These are phyloP conservation scores for Tipula vernalis DNA, from an alignment of 2,888 invertebrate species.

Conservation along the genomic window DNA sequence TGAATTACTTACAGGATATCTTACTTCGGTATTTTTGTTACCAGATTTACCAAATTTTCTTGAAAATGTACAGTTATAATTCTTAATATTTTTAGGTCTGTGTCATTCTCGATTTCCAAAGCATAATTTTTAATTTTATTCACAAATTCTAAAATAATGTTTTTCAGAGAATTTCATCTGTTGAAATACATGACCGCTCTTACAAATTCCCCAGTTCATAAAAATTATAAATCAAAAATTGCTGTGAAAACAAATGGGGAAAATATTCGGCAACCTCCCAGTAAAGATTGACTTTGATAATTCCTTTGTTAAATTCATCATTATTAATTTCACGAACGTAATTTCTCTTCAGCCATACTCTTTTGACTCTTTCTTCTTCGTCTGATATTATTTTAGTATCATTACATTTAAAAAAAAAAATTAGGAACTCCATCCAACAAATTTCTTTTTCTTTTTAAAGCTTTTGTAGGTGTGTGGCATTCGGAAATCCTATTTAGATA, in stretches of 20 bases:
- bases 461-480: not conserved
- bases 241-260: not conserved
- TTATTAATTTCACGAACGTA: not conserved
- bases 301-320: not conserved
- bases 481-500: no score
- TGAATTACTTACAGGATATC: not conserved
- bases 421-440: not conserved
- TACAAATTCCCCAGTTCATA: not conserved
- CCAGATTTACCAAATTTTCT: not conserved
- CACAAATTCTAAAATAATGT: not conserved
- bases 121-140: not conserved
- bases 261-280: not conserved
- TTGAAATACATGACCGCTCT: not conserved
- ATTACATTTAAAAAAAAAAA: not conserved
- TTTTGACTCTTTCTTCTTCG: not conserved
- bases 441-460: not conserved
- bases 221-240: not conserved
- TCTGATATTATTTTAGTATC: not conserved
- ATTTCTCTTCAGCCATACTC: not conserved
- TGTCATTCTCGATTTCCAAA: not conserved
- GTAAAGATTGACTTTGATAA: not conserved
- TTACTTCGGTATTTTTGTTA: no score
- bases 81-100: not conserved
- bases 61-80: not conserved
- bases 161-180: not conserved